A percentile compares a stretch with the other conserved stretches of the same genome.
Conservation (phyloP, 2,113 vertebrate species). For the Pteronura brasiliensis region DNA sequence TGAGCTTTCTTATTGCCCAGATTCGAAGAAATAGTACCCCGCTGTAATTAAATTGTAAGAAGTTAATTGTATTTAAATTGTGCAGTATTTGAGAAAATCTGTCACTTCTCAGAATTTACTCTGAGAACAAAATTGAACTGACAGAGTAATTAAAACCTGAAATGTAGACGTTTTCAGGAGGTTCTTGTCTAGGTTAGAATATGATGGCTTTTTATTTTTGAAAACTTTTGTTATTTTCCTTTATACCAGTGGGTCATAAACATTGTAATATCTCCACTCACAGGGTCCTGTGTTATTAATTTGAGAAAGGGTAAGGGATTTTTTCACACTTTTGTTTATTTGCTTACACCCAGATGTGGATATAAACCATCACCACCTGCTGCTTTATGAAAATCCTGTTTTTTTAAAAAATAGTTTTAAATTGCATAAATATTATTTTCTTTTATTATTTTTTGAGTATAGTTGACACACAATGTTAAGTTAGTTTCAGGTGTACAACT, state of each 20-base stretch:
- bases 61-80: slow-evolving; percentile 64
- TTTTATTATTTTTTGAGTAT: background rate
- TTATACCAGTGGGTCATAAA: background rate
- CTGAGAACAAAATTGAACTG: slow-evolving; percentile 45
- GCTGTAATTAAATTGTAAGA: slow-evolving; percentile 64
- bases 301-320: background rate
- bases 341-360: background rate
- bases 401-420: background rate
- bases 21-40: slow-evolving; percentile 2
- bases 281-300: background rate
- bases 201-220: background rate
- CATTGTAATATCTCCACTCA: background rate
- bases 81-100: slow-evolving; percentile 50
- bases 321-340: background rate
- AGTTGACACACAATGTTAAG: background rate
- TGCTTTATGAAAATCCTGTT: background rate
- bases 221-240: background rate
- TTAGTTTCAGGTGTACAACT: background rate
- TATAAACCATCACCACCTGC: background rate
- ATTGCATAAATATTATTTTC: background rate
- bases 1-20: slow-evolving; percentile 30
- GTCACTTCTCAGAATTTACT: slow-evolving; percentile 61
- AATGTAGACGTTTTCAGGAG: background rate
- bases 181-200: background rate
- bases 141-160: slow-evolving; percentile 41